Conservation (phyloP, 2,113 vertebrate genomes). For the Oreochromis spilurus region DNA sequence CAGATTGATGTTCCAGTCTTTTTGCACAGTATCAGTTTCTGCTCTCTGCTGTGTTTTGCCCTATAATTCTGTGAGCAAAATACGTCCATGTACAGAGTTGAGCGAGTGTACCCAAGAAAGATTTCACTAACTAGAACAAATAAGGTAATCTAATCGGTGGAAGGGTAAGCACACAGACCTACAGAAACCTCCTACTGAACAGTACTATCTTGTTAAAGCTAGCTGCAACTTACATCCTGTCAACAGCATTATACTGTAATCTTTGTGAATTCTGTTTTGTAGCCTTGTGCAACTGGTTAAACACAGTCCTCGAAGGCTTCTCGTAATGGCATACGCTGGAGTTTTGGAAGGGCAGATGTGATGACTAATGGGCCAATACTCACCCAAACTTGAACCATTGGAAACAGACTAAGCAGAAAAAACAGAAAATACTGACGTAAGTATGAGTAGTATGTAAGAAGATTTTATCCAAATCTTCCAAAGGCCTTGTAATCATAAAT, state of each 20-base stretch:
- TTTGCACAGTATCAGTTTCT: not conserved
- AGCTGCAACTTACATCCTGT: constrained; percentile 1
- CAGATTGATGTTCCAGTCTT: not conserved
- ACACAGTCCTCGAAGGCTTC: not conserved
- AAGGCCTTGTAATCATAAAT: not conserved
- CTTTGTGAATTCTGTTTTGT: not conserved
- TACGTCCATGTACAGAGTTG: not conserved
- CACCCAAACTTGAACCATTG: not conserved
- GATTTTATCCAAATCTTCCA: not conserved
- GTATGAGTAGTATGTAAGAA: not conserved
- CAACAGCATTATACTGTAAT: constrained; percentile 27
- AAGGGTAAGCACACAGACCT: not conserved
- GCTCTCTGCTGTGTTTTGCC: not conserved
- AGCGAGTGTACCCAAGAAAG: not conserved
- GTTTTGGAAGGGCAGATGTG: not conserved
- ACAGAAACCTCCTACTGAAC: constrained; percentile 3
- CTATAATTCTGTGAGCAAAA: not conserved
- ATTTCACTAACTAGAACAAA: constrained; percentile 21
- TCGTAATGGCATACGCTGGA: not conserved
- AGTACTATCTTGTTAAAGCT: constrained; percentile 11
- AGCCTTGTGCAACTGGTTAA: not conserved
- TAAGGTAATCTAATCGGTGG: constrained; percentile 23
- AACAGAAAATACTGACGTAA: not conserved
- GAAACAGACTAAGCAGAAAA: not conserved
- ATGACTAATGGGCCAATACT: not conserved